phyloP scores from a whole-genome alignment of 2,797 vertebrate species.

The Scarus forsteni region DNA sequence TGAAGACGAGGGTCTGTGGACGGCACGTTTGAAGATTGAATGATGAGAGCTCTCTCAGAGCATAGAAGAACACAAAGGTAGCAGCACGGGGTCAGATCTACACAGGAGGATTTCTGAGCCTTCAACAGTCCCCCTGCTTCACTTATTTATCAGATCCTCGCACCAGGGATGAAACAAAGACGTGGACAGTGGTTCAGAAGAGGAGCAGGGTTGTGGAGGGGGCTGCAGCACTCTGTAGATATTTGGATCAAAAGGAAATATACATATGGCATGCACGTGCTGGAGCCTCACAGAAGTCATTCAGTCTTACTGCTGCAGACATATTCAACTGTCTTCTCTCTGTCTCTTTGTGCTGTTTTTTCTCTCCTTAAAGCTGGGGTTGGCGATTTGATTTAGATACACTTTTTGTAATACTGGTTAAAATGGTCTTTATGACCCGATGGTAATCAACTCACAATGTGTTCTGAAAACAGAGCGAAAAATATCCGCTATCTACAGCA shows the following conservation, averaged over 20 bases:
- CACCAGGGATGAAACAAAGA: constrained; percentile 44
- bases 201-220: constrained; percentile 35
- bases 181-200: constrained; percentile 42
- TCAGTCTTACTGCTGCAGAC: constrained; percentile 20
- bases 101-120: constrained; percentile 52
- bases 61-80: constrained; percentile 53
- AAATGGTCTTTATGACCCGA: too few relatives aligned
- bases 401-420: too few relatives aligned
- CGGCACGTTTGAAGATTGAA: constrained; percentile 55
- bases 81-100: constrained; percentile 48
- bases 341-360: background rate
- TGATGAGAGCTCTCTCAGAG: constrained; percentile 57
- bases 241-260: constrained; percentile 46
- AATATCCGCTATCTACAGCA: too few relatives aligned
- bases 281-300: background rate
- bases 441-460: too few relatives aligned
- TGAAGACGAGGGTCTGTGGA: constrained; percentile 48
- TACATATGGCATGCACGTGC: constrained; percentile 51
- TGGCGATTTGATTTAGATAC: too few relatives aligned
- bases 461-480: too few relatives aligned
- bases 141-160: constrained; percentile 65
- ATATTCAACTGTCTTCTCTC: constrained; percentile 4
- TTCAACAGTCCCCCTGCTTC: constrained; percentile 40
- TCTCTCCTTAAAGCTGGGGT: too few relatives aligned
- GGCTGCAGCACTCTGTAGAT: constrained; percentile 13